phyloP scores from a whole-genome alignment of 2,888 invertebrate genomes.

The Ptilodon capucinus region DNA sequence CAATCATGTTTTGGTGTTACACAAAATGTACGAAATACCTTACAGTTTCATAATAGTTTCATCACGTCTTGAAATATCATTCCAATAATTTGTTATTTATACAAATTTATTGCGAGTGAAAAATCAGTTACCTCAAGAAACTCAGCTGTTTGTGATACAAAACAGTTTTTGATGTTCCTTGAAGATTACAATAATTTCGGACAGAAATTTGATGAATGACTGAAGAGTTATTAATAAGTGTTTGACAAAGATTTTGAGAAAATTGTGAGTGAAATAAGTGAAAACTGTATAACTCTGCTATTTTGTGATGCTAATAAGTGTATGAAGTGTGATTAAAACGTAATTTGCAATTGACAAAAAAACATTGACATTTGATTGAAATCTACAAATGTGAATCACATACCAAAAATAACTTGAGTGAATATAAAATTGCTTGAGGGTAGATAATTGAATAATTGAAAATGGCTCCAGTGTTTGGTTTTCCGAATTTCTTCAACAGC shows the following conservation, averaged over 20 bases:
- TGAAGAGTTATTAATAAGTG: background rate
- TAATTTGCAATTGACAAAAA: background rate
- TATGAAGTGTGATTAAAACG: background rate
- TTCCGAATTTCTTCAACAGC: conserved; percentile 47
- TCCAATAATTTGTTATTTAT: conserved; percentile 55
- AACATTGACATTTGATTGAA: too few relatives aligned
- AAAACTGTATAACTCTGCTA: background rate
- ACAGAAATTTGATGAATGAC: background rate
- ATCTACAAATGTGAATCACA: too few relatives aligned
- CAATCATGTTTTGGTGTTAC: conserved; percentile 10
- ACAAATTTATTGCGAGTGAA: conserved; percentile 55
- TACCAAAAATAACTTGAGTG: background rate
- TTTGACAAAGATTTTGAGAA: background rate
- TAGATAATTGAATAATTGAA: background rate
- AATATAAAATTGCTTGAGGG: background rate
- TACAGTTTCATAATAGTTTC: conserved; percentile 5
- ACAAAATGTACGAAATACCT: conserved; percentile 15
- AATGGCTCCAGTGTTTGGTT: conserved; percentile 63
- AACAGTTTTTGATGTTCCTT: conserved; percentile 19
- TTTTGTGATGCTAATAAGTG: background rate
- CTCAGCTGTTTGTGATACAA: conserved; percentile 44
- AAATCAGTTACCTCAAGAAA: conserved; percentile 1
- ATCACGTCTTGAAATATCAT: conserved; percentile 25
- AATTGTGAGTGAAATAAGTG: background rate
- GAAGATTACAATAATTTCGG: background rate